Evolutionary conservation across 2,113 vertebrate genomes (phyloP).

Genomic region (Pristiophorus japonicus): DNA sequence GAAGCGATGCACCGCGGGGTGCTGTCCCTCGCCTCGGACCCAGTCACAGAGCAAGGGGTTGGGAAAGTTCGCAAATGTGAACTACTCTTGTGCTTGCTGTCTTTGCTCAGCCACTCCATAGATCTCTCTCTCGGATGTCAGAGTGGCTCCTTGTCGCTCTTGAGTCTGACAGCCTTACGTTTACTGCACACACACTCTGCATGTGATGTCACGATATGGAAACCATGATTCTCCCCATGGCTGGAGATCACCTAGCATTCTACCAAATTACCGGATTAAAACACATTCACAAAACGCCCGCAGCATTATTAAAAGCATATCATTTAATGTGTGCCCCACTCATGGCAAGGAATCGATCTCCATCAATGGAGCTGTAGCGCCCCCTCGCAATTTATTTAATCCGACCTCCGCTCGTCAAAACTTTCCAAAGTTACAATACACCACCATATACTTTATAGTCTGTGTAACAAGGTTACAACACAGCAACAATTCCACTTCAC

Average conservation of each 20-base stretch:
- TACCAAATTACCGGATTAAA: not conserved
- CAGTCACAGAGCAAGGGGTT: not conserved
- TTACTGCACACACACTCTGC: not conserved
- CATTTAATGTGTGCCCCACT: not conserved
- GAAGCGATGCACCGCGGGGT: not conserved
- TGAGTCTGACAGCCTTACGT: not conserved
- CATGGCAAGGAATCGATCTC: not conserved
- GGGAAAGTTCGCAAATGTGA: not conserved
- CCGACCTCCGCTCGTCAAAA: not conserved
- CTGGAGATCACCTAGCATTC: not conserved
- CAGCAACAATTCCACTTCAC: too few species aligned
- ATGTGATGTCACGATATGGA: not conserved
- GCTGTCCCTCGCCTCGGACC: not conserved
- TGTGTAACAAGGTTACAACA: not conserved
- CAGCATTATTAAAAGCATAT: not conserved
- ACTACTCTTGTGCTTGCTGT: too few species aligned
- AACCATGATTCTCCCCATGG: not conserved
- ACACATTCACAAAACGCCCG: not conserved
- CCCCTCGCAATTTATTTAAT: not conserved
- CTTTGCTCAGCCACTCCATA: not conserved
- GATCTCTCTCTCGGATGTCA: not conserved
- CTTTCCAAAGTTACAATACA: constrained; percentile 18
- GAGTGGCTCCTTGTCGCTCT: not conserved
- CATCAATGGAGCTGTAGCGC: not conserved
- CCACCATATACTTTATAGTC: not conserved